Evolutionary conservation across 1,140 invertebrate species (phyloP), one percentile per base, ranked within the genome.

Genomic region (Pteromalus puparum): DNA sequence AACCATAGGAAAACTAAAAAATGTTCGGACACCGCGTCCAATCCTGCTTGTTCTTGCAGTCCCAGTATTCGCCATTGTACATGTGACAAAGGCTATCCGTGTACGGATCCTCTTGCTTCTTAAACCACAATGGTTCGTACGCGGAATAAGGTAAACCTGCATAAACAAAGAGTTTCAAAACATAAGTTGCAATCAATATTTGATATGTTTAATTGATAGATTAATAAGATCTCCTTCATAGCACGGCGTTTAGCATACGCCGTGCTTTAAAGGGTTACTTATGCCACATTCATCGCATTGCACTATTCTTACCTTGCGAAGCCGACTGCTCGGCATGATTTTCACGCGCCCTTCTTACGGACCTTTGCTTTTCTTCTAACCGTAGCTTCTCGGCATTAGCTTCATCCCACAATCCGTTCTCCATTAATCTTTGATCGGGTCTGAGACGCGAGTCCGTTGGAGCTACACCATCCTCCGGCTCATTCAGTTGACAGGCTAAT

Each of bases 381-480:
- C 96, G 94, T 38, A 96, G 91, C 93, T 99, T 99, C 89, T 97
- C 96, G 21, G 94, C 92, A 93, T 99, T 99, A 46, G 99, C 99
- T 88, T 98, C 98, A 88, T 99, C 98, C 98, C 99, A 99, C 24
- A 94, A 90, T 10, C 98, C 98, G 82, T 98, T 95, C 93, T 99
- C 99, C 99, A 99, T 99, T 70, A 99, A 94, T 73, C 98, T 95
- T 93, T 99, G 98, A 95, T 99, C 99, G 70, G 99, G 98, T 84
- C 99, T 95, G 28, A 95, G 92, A n/a, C 99, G 95, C 24, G 97
- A 97, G 94, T 99, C 99, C 0, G 99, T 99, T 21, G 99, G 98
- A 42, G 98, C 98, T 38, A 99, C 95, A 65, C 95, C 96, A 7
- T 97, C 95, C 93, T 99, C 99, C 13, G 94, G 94, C 93, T 99